These are phyloP conservation scores for Drosophila ironensis DNA, from an alignment of 1,140 invertebrate species.

Conservation along the genomic window DNA sequence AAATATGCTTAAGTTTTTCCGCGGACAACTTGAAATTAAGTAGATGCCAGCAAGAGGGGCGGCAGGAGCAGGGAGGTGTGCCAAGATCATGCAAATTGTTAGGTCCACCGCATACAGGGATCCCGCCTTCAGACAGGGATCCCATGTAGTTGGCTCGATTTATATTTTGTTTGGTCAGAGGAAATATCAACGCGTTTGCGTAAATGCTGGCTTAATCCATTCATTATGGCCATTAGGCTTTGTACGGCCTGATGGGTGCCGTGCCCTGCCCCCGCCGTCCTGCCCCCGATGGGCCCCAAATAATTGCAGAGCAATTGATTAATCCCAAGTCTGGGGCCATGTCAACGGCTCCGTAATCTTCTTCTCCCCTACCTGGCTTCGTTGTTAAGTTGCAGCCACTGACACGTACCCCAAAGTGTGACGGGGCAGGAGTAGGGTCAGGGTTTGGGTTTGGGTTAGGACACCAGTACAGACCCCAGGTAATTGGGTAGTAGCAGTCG, in stretches of 20 bases:
- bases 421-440: not conserved
- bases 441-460: no score
- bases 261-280: not conserved
- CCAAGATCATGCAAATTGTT: conserved; percentile 49
- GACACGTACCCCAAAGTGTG: conserved; percentile 16
- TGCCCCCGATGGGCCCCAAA: not conserved
- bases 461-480: no score
- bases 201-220: conserved; percentile 75
- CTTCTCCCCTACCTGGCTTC: not conserved
- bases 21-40: conserved; percentile 77
- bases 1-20: conserved; percentile 78
- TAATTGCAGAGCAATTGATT: conserved; percentile 44
- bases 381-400: conserved; percentile 8
- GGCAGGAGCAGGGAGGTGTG: not conserved
- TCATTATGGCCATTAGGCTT: conserved; percentile 76
- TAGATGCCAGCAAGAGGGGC: conserved; percentile 49
- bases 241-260: conserved; percentile 27
- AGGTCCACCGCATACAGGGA: no score
- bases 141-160: conserved; percentile 65
- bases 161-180: conserved; percentile 76
- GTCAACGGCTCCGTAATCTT: conserved; percentile 39
- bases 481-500: conserved; percentile 25
- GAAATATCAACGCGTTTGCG: conserved; percentile 75
- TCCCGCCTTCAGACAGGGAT: conserved; percentile 11
- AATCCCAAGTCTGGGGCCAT: conserved; percentile 32